These are phyloP conservation scores for Diplodus sargus DNA, from an alignment of 2,797 vertebrate genomes.

Conservation along the genomic window DNA sequence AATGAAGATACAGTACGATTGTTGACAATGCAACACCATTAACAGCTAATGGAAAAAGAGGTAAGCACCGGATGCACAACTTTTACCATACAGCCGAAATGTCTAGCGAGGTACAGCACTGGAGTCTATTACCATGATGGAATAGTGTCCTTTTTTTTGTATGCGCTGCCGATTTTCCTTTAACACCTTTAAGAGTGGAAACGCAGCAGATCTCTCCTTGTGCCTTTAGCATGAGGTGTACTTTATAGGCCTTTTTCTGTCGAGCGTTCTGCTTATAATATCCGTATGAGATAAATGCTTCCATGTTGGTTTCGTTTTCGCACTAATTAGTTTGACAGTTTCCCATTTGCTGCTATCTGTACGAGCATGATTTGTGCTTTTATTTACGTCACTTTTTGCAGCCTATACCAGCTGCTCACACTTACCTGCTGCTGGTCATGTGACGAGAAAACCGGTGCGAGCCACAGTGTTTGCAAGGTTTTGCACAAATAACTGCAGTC, in stretches of 20 bases:
- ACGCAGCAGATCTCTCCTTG: not conserved
- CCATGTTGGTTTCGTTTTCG: not conserved
- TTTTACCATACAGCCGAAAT: conserved; percentile 6
- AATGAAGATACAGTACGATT: not conserved
- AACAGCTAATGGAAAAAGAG: conserved; percentile 20
- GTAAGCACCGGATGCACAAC: not conserved
- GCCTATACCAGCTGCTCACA: not conserved
- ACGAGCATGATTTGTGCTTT: not conserved
- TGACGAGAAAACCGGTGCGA: not conserved
- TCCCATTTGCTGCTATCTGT: not conserved
- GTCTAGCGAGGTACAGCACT: not conserved
- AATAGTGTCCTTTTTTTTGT: not conserved
- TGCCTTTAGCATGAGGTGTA: not conserved
- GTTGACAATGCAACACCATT: conserved; percentile 3
- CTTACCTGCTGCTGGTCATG: not conserved
- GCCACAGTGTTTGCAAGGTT: not conserved
- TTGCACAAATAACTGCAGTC: not conserved
- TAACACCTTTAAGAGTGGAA: not conserved
- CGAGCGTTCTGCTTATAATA: not conserved
- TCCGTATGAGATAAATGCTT: not conserved
- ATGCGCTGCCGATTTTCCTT: not conserved
- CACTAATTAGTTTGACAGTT: too few species aligned
- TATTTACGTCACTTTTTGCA: not conserved
- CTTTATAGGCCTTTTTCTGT: not conserved
- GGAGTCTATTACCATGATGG: not conserved